These are phyloP conservation scores for Neodiprion lecontei DNA, from an alignment of 1,140 invertebrate genomes.

Conservation along the genomic window DNA sequence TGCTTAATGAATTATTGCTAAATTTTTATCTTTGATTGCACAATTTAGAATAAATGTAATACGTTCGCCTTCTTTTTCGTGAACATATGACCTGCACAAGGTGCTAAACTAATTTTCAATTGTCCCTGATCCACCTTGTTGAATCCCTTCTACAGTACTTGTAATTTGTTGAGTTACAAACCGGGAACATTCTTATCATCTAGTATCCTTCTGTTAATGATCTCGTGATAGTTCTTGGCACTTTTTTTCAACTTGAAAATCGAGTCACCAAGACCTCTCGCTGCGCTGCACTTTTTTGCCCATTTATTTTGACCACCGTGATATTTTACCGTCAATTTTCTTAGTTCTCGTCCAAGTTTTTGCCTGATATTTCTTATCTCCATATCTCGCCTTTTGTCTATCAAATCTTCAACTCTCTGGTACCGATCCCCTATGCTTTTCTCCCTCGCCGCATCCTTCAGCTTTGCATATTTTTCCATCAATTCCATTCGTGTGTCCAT, in stretches of 20 bases:
- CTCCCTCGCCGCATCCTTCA: slow-evolving; percentile 57
- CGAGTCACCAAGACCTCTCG: slow-evolving; percentile 55
- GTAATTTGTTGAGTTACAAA: slow-evolving; percentile 26
- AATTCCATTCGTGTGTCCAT: slow-evolving; percentile 65
- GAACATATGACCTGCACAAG: no score
- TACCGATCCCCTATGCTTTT: slow-evolving; percentile 48
- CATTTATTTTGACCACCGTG: slow-evolving; percentile 43
- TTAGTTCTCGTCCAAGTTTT: slow-evolving; percentile 58
- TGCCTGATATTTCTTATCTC: slow-evolving; percentile 41
- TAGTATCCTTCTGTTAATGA: slow-evolving; percentile 32
- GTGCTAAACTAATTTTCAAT: no score
- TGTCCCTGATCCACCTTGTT: no score
- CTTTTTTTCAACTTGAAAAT: slow-evolving; percentile 63
- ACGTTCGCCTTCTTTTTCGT: slow-evolving; percentile 13
- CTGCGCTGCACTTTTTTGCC: slow-evolving; percentile 52
- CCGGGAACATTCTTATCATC: slow-evolving; percentile 21
- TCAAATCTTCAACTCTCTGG: slow-evolving; percentile 32
- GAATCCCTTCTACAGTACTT: background rate
- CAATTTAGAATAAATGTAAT: background rate
- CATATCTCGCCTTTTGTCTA: slow-evolving; percentile 36
- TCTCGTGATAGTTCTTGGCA: slow-evolving; percentile 56
- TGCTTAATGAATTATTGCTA: background rate
- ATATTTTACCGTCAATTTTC: slow-evolving; percentile 62
- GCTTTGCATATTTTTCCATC: slow-evolving; percentile 55
- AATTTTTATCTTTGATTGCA: slow-evolving; percentile 1